phyloP scores from a whole-genome alignment of 1,140 invertebrate genomes.

The Augochlora pura region DNA sequence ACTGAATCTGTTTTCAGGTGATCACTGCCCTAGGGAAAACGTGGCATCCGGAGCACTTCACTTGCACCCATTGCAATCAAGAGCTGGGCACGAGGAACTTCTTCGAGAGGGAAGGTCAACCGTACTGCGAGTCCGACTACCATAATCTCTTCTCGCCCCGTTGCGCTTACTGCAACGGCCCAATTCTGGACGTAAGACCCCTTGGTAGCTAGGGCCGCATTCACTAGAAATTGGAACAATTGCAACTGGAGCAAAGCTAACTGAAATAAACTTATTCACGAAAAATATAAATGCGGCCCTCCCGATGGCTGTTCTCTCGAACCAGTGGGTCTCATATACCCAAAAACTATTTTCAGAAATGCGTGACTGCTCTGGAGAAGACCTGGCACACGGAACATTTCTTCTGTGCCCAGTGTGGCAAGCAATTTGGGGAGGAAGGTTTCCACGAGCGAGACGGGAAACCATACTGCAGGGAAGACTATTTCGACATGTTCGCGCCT shows the following conservation, averaged over 20 bases:
- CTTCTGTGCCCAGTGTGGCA: conserved; percentile 98
- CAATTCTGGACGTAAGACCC: conserved; percentile 95
- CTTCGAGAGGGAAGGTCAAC: conserved; percentile 97
- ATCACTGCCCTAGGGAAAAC: conserved; percentile 98
- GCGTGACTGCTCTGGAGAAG: conserved; percentile 98
- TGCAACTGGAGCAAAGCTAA: no score
- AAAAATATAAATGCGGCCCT: no score
- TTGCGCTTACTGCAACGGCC: conserved; percentile 98
- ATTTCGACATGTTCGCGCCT: conserved; percentile 99
- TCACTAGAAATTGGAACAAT: no score
- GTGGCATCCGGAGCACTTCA: conserved; percentile 99
- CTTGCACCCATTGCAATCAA: conserved; percentile 97
- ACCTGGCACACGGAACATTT: conserved; percentile 99
- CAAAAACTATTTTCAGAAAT: conserved; percentile 88
- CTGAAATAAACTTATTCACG: no score
- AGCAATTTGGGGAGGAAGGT: conserved; percentile 97
- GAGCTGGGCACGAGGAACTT: conserved; percentile 98
- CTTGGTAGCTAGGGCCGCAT: no score
- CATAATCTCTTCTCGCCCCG: conserved; percentile 98
- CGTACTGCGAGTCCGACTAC: conserved; percentile 99
- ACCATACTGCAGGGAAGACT: conserved; percentile 96
- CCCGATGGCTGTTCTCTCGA: no score
- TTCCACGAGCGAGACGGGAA: conserved; percentile 97
- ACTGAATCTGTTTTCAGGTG: conserved; percentile 81
- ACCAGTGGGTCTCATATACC: no score